Evolutionary conservation across 2,113 vertebrate species (phyloP).

Genomic region (Rousettus leschenaultii): DNA sequence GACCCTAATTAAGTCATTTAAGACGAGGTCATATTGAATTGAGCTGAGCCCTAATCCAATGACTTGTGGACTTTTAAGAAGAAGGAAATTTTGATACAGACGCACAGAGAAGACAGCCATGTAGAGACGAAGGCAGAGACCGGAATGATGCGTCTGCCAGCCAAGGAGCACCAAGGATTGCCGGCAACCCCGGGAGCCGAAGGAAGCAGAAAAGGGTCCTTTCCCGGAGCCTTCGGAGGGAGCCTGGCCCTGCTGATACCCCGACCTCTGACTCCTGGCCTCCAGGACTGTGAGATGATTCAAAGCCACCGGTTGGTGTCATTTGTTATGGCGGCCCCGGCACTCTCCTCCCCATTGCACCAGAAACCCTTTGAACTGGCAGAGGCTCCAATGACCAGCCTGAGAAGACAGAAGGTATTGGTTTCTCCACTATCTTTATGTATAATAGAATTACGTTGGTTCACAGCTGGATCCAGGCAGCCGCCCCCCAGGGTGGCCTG

Average conservation of each 20-base stretch:
- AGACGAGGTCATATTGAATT: accelerated
- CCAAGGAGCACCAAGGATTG: accelerated
- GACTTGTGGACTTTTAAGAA: neutral
- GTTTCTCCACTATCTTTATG: neutral
- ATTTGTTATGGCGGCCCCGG: neutral
- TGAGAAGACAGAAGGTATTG: accelerated
- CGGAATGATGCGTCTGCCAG: accelerated
- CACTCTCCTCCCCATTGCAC: neutral
- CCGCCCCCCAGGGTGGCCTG: accelerated
- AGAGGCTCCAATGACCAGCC: neutral
- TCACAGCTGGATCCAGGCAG: accelerated
- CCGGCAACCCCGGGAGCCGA: accelerated
- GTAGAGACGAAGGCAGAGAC: accelerated
- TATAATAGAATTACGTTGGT: accelerated
- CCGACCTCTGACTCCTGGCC: accelerated
- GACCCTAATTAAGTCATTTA: neutral
- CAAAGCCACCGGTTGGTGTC: accelerated
- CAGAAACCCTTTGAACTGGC: neutral
- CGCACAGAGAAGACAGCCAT: accelerated
- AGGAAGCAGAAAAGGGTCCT: too few species aligned
- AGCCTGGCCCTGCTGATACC: accelerated
- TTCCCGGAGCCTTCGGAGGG: neutral
- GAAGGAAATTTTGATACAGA: neutral
- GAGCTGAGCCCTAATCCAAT: neutral
- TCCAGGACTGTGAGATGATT: accelerated